Conservation (phyloP, 2,888 invertebrate genomes). For the Vannuccia rotundouncinata region DNA sequence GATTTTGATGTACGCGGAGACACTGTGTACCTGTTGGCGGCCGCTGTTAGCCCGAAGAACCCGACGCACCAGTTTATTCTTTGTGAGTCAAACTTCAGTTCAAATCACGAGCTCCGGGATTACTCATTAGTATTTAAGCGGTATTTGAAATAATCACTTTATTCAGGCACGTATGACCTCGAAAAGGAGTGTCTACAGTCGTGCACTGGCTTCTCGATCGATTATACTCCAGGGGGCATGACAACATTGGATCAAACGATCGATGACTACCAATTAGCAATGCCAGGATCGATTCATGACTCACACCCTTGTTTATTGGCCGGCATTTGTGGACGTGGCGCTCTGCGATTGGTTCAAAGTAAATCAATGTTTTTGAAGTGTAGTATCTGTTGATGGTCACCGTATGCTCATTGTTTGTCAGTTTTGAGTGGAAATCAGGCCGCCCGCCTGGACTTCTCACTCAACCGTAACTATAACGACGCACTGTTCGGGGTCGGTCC, state of each 20-base stretch:
- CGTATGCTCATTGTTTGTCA: background rate
- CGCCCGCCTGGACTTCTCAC: background rate
- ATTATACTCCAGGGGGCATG: background rate
- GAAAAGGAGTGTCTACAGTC: background rate
- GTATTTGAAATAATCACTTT: too few relatives aligned
- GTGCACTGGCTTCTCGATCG: background rate
- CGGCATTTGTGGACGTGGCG: background rate
- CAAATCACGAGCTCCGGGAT: too few relatives aligned
- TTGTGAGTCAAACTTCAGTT: background rate
- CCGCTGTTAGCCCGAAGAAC: background rate
- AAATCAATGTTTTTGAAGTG: background rate
- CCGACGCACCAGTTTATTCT: background rate
- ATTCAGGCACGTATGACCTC: background rate
- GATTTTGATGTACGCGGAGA: background rate
- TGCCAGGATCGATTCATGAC: background rate
- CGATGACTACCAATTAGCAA: background rate
- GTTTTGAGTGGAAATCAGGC: background rate
- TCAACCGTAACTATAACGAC: background rate
- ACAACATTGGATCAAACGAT: background rate
- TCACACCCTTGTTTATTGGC: background rate
- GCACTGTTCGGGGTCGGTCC: background rate
- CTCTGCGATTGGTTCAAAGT: background rate
- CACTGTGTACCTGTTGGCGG: background rate
- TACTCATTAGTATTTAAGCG: too few relatives aligned
- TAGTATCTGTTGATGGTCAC: background rate